These are phyloP conservation scores for Ormyrus thymus DNA, from an alignment of 2,888 invertebrate species.

Conservation along the genomic window DNA sequence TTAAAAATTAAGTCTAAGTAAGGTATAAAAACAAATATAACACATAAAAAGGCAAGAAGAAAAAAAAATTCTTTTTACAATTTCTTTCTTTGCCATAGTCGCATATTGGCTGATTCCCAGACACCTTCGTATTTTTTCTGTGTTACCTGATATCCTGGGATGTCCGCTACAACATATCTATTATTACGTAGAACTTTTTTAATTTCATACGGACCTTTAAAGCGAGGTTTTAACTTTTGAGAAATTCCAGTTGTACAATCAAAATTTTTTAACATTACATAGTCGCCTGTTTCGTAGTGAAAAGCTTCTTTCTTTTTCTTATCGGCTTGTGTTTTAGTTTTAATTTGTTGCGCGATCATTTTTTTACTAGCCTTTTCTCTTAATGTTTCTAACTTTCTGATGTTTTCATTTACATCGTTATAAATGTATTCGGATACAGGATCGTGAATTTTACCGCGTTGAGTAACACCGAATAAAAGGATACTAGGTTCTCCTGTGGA, in stretches of 20 bases:
- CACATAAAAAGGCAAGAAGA: too few species aligned
- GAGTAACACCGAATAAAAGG: constrained; percentile 20
- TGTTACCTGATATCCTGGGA: too few species aligned
- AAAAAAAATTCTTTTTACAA: too few species aligned
- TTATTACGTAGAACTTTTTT: constrained; percentile 32
- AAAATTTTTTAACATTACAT: not conserved
- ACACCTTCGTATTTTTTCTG: too few species aligned
- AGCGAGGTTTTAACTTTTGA: constrained; percentile 39
- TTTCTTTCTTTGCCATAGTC: too few species aligned
- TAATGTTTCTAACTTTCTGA: constrained; percentile 50
- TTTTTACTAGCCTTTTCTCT: constrained; percentile 41
- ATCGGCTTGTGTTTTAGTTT: constrained; percentile 41
- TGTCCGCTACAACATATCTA: not conserved
- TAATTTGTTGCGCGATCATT: constrained; percentile 57
- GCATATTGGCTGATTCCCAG: too few species aligned
- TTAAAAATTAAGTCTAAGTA: too few species aligned
- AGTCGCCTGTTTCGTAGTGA: constrained; percentile 53
- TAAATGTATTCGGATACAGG: constrained; percentile 2
- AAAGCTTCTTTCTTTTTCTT: constrained; percentile 56
- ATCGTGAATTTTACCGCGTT: constrained; percentile 55
- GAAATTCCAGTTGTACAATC: too few species aligned
- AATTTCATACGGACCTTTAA: constrained; percentile 49
- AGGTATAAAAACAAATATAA: too few species aligned
- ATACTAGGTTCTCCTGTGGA: constrained; percentile 61
- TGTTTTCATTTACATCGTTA: constrained; percentile 14